phyloP scores from a whole-genome alignment of 2,888 invertebrate species.

The Leucophenga montana region DNA sequence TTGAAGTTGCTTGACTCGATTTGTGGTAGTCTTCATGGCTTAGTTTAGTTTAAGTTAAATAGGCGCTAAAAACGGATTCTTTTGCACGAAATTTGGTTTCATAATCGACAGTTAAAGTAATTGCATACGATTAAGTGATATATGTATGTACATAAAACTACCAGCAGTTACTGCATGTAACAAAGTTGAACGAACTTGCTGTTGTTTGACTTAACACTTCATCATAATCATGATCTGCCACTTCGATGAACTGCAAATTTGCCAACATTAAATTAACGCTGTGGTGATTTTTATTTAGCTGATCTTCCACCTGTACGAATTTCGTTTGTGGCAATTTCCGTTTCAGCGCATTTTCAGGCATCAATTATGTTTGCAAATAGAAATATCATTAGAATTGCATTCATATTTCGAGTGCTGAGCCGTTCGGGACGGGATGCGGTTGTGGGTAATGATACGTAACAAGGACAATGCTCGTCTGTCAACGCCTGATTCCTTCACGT shows the following conservation, averaged over 20 bases:
- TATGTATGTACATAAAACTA: slow-evolving; percentile 30
- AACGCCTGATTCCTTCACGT: not conserved
- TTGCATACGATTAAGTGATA: slow-evolving; percentile 58
- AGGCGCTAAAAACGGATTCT: slow-evolving; percentile 11
- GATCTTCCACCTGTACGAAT: slow-evolving; percentile 12
- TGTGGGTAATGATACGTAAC: slow-evolving; percentile 59
- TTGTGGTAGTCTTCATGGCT: too few species aligned
- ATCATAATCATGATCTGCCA: not conserved
- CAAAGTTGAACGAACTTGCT: slow-evolving; percentile 58
- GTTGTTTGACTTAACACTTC: slow-evolving; percentile 21
- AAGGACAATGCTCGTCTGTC: slow-evolving; percentile 33
- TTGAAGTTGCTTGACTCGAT: too few species aligned
- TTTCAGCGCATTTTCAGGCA: slow-evolving; percentile 39
- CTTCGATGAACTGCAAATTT: slow-evolving; percentile 60
- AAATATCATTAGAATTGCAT: slow-evolving; percentile 52
- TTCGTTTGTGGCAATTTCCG: slow-evolving; percentile 4
- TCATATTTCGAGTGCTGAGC: slow-evolving; percentile 33
- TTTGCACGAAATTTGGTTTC: not conserved
- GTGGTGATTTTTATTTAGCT: slow-evolving; percentile 9
- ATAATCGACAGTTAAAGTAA: slow-evolving; percentile 42
- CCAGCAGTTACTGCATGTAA: slow-evolving; percentile 43
- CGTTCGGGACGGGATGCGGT: not conserved
- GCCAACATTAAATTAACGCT: slow-evolving; percentile 47
- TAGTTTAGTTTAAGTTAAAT: not conserved
- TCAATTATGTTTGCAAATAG: slow-evolving; percentile 51